Percentiles rank a stretch among this genome's conserved stretches.
Evolutionary conservation across 2,113 vertebrate genomes (phyloP).

Genomic region (Rhodinocichla rosea): DNA sequence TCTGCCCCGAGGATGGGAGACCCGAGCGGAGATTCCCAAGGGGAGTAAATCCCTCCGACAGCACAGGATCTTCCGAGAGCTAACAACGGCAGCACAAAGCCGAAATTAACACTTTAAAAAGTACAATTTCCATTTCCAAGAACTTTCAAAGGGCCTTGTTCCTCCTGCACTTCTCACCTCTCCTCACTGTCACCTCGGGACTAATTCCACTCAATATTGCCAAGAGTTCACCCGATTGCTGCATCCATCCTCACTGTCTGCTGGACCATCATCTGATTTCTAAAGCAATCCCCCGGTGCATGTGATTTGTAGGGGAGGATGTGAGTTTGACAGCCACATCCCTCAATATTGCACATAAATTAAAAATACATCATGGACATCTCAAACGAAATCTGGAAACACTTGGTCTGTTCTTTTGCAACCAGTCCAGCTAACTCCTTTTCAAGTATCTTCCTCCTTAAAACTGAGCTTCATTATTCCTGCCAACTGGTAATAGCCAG

Average conservation of each 20-base stretch:
- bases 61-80: background rate
- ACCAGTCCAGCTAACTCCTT: background rate
- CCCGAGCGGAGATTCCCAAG: background rate
- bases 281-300: background rate
- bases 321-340: background rate
- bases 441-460: background rate
- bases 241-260: background rate
- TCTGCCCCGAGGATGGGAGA: too few relatives aligned
- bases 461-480: background rate
- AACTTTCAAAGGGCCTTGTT: background rate
- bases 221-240: background rate
- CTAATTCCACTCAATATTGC: background rate
- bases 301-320: background rate
- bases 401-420: background rate
- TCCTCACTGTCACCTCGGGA: background rate
- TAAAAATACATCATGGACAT: background rate
- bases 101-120: constrained; percentile 1
- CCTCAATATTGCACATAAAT: background rate
- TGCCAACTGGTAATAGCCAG: background rate
- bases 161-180: background rate
- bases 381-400: background rate
- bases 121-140: constrained; percentile 19
- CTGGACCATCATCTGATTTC: background rate
- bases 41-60: background rate
- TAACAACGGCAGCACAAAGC: background rate